Percentiles rank a stretch among this genome's conserved stretches.
These are phyloP conservation scores for Latrodectus geometricus DNA, from an alignment of 1,140 invertebrate genomes.

Conservation along the genomic window DNA sequence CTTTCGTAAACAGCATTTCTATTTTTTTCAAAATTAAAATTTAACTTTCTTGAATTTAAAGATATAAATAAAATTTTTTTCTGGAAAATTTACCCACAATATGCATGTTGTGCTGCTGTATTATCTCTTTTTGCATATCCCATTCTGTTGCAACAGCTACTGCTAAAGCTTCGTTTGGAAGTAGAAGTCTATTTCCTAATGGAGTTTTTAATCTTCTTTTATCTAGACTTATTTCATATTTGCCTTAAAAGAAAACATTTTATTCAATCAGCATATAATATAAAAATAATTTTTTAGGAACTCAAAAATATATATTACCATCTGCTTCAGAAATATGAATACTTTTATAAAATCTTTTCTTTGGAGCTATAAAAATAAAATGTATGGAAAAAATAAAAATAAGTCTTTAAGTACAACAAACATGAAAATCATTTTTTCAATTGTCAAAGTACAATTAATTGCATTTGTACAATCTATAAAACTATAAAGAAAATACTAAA, in stretches of 20 bases:
- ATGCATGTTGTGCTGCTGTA: constrained; percentile 86
- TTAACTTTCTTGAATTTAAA: neutral
- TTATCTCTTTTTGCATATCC: constrained; percentile 91
- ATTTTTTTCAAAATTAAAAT: neutral
- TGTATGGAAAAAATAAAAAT: too few species aligned
- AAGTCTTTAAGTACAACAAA: neutral
- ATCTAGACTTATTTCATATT: constrained; percentile 81
- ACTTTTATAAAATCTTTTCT: constrained; percentile 76
- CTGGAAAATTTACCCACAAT: constrained; percentile 74
- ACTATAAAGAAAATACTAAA: too few species aligned
- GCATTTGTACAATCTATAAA: too few species aligned
- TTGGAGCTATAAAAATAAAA: constrained; percentile 36
- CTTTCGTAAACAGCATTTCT: too few species aligned
- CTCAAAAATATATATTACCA: constrained; percentile 66
- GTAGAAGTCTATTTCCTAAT: constrained; percentile 79
- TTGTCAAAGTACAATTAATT: too few species aligned
- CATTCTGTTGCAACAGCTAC: constrained; percentile 92
- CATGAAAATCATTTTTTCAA: too few species aligned
- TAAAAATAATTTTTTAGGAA: neutral
- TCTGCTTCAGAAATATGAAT: constrained; percentile 74
- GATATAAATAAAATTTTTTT: neutral
- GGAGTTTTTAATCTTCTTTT: constrained; percentile 90
- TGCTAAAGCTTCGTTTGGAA: constrained; percentile 88
- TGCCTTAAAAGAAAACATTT: constrained; percentile 45
- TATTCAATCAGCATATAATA: constrained; percentile 8